Base-by-base conservation (phyloP, 1,140 invertebrate genomes). In the Colletes latitarsis region DNA sequence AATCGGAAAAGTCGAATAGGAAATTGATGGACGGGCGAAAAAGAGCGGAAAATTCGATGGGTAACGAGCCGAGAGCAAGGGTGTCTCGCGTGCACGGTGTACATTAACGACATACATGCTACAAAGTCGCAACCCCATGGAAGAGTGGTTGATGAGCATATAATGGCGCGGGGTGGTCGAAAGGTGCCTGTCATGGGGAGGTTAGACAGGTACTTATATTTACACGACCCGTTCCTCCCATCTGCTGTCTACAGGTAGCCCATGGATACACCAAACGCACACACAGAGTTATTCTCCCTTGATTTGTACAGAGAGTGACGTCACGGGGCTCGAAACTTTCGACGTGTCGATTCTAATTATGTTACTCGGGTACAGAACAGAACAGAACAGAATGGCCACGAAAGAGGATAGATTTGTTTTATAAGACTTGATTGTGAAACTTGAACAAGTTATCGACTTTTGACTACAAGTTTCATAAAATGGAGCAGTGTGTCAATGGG, bases 131-230 rank as follows among this genome's bases (percentile, higher is more conserved):
- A 85, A 85, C 83, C 64, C 88, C 79, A 87, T 81, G 69, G 83
- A 81, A 86, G 82, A 84, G 6, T 84, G 82, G 74, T 83, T 89
- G 89, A 91, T 90, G 91, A 89, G 88, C 85, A 87, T 91, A 88
- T 91, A 88, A 91, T 91, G 86, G 86, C 85, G 82, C 69, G 77
- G 75, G 81, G 82, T 70, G 53, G 58, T 62, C 21, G 52, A 78
- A 89, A 81, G 84, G 66, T 41, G 81, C 21, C 82, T 77, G 82
- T 72, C 74, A 70, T 73, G 76, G 77, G 52, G 60, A 60, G 60
- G 75, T 84, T 82, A 85, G 86, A 87, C 89, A 92, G 89, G 88
- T 90, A 82, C 71, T 43, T 85, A 88, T 91, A 88, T 89, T 89
- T 90, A 87, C 88, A 88, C 88, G 85, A 79, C 82, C 72, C 84